Base-by-base conservation (phyloP, 2,888 invertebrate species). In the Clanis bilineata region DNA sequence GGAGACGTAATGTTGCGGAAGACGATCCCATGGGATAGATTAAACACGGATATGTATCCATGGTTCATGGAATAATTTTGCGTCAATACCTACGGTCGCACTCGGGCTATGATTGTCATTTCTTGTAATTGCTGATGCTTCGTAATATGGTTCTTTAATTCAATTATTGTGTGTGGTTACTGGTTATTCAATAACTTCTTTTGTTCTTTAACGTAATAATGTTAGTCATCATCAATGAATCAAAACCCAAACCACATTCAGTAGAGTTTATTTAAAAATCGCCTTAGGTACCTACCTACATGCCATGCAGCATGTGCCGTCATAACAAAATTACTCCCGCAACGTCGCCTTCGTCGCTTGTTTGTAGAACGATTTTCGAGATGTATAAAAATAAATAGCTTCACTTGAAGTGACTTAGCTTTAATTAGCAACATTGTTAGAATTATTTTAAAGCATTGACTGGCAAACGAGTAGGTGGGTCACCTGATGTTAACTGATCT, bases 321-420 rank as follows among this genome's bases (percentile, higher is more conserved):
- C 44, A 58, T 56, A 59, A 63, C 67, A 73, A 63, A 64, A 64
- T 63, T 68, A 64, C 78, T 71, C 78, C 79, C 75, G 72, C 76
- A 58, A 66, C 64, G 77, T 60, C 62, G 43, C 55, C 45, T 43
- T 55, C 54, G 39, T n/a, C 32, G 61, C 57, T 58, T 61, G 60
- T 66, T 64, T 51, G 58, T 62, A 65, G 65, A 64, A 57, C 62
- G 36, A 64, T 61, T 67, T 60, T 59, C 57, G 62, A 64, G 58
- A 63, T 60, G 44, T 57, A 21, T 47, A 47, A 38, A 58, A 51
- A 58, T 51, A 58, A 39, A 38, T 7, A 12, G 28, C 47, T 39
- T 18, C 7, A 39, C 18, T 51, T 39, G 39, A 10, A 41, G 38
- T 23, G 9, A 10, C 6, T 6, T 36, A 21, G 22, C n/a, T 36